A percentile compares a stretch with the other conserved stretches of the same genome.
phyloP scores from a whole-genome alignment of 2,797 vertebrate genomes.

The Gymnopithys bicolor region DNA sequence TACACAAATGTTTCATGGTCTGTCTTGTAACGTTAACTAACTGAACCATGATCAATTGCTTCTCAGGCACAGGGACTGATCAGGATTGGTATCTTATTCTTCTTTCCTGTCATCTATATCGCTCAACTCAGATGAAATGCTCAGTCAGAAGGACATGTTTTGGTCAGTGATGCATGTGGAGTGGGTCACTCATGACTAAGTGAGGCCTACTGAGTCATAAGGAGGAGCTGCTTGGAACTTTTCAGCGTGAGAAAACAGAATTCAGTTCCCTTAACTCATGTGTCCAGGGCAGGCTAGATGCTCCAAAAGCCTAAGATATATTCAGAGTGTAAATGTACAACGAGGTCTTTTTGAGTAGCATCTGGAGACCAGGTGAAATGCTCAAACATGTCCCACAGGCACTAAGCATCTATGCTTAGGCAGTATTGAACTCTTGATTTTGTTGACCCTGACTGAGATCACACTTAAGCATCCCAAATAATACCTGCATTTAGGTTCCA shows the following conservation, averaged over 20 bases:
- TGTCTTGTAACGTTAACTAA: not conserved
- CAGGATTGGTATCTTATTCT: not conserved
- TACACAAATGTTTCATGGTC: not conserved
- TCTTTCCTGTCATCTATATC: not conserved
- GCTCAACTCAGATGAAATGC: not conserved
- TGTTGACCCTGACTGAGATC: not conserved
- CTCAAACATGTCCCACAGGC: not conserved
- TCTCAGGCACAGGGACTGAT: not conserved
- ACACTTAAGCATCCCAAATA: not conserved
- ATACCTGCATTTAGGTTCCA: not conserved
- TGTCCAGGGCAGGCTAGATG: not conserved
- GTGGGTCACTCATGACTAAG: not conserved
- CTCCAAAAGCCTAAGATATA: not conserved
- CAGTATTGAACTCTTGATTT: not conserved
- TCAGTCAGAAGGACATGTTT: not conserved
- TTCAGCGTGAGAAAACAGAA: not conserved
- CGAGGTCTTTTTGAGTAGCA: not conserved
- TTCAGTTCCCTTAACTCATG: not conserved
- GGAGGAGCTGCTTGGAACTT: not conserved
- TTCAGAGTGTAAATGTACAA: not conserved
- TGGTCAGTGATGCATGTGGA: not conserved
- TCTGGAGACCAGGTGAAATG: not conserved
- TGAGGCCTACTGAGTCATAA: not conserved
- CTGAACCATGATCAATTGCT: not conserved
- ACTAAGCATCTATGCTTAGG: not conserved